phyloP scores from a whole-genome alignment of 2,797 vertebrate species.

The Enteromius paludinosus region DNA sequence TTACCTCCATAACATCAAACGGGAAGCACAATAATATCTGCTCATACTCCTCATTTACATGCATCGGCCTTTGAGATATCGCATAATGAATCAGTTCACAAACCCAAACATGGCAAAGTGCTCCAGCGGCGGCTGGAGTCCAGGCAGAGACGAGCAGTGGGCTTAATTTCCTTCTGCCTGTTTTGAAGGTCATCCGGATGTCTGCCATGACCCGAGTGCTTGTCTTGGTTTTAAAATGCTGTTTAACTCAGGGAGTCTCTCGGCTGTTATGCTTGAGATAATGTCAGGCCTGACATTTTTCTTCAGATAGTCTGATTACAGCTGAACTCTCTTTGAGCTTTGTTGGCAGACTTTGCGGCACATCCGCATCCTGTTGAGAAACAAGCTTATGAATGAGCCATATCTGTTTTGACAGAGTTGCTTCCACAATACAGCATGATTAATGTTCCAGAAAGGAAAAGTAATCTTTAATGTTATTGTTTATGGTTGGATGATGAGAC shows the following conservation, averaged over 20 bases:
- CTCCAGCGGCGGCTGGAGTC: conserved; percentile 2
- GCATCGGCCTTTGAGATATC: conserved; percentile 21
- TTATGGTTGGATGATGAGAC: conserved; percentile 17
- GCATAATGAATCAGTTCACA: conserved; percentile 44
- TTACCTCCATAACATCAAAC: conserved; percentile 12
- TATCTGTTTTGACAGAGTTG: conserved; percentile 23
- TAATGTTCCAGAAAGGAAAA: conserved; percentile 40
- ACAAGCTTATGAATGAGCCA: background rate
- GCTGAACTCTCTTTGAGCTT: conserved; percentile 31
- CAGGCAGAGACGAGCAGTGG: conserved; percentile 25
- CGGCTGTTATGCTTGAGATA: conserved; percentile 37
- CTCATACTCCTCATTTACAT: conserved; percentile 44
- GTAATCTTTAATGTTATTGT: conserved; percentile 9
- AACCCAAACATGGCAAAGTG: conserved; percentile 15
- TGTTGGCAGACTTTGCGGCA: conserved; percentile 20
- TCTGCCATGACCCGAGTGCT: conserved; percentile 32
- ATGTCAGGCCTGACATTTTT: conserved; percentile 42
- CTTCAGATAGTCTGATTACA: conserved; percentile 45
- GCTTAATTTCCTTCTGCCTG: conserved; percentile 38
- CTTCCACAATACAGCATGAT: background rate
- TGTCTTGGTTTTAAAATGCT: conserved; percentile 48
- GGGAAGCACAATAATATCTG: conserved; percentile 3
- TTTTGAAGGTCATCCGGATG: conserved; percentile 46
- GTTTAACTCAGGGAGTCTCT: conserved; percentile 47
- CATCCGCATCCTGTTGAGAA: conserved; percentile 15